Base-by-base conservation (phyloP, 2,888 invertebrate genomes). In the Laspeyria flexula region DNA sequence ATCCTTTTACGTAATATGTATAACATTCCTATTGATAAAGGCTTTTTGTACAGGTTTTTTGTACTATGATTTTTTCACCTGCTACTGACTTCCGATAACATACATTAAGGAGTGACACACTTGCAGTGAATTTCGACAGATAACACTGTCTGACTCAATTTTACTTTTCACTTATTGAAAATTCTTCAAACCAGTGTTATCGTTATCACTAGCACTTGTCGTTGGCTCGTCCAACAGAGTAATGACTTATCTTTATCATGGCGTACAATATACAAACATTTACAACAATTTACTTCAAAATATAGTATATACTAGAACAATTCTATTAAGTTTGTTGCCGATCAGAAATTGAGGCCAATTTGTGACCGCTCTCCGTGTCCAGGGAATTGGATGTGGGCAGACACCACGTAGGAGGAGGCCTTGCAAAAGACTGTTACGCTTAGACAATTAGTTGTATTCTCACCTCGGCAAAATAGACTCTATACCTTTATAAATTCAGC, bases 371-470 rank as follows among this genome's bases (percentile, higher is more conserved):
- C 71, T 73, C 65, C 67, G 66, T 61, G 67, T 77, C 76, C 75
- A 77, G 77, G 62, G 79, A 83, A 91, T 91, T 92, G 90, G 79
- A 86, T 87, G 91, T 92, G 91, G 91, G 91, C 73, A 83, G 91
- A 70, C 52, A 60, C 74, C 71, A 83, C 75, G 91, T 91, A 92
- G 91, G 91, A 79, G 90, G 90, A 85, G 88, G 85, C 88, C 90
- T 86, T 76, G 83, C 76, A 65, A 83, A 81, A 81, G 86, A 74
- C 88, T 81, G 87, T 89, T 87, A 81, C 77, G 66, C 68, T 79
- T 80, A 81, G 79, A 78, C 79, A 79, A 83, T 79, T 82, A 81
- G 65, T 65, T 53, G 44, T 46, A 49, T 64, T 61, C 60, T 46
- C 60, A 65, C 60, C 60, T 65, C 29, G 39, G 72, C 9, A 87